A percentile compares a stretch with the other conserved stretches of the same genome.
Evolutionary conservation across 2,888 invertebrate genomes (phyloP).

Genomic region (Iphiclides podalirius): DNA sequence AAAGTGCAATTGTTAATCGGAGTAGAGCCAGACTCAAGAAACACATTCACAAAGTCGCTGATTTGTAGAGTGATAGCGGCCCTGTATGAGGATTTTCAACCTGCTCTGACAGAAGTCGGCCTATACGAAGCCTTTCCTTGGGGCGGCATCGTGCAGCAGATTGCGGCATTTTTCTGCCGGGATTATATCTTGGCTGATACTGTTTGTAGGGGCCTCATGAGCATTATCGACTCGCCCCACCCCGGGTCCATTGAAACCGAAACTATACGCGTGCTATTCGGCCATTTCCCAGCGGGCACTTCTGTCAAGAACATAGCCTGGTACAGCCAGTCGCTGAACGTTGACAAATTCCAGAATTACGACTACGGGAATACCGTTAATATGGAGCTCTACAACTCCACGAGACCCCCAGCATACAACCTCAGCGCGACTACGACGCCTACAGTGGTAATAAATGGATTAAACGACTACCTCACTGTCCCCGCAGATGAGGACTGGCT

Average conservation of each 20-base stretch:
- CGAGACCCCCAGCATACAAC: slow-evolving; percentile 42
- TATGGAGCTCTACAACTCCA: slow-evolving; percentile 35
- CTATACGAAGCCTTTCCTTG: slow-evolving; percentile 1
- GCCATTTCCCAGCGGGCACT: slow-evolving; percentile 45
- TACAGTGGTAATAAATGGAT: slow-evolving; percentile 37
- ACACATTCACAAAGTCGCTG: slow-evolving; percentile 5
- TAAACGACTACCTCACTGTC: slow-evolving; percentile 41
- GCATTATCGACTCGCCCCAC: slow-evolving; percentile 7
- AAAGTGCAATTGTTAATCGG: slow-evolving; percentile 34
- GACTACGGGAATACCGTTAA: slow-evolving; percentile 44
- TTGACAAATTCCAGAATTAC: slow-evolving; percentile 38
- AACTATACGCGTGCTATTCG: slow-evolving; percentile 33
- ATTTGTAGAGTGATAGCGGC: not conserved
- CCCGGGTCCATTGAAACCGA: slow-evolving; percentile 32
- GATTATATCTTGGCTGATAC: slow-evolving; percentile 1
- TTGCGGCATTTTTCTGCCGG: not conserved
- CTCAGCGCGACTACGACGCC: slow-evolving; percentile 40
- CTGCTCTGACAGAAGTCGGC: not conserved
- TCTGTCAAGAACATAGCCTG: slow-evolving; percentile 45
- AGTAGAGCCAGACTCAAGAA: slow-evolving; percentile 2
- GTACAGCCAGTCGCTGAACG: slow-evolving; percentile 36
- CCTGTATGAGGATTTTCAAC: slow-evolving; percentile 1
- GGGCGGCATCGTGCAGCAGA: slow-evolving; percentile 2
- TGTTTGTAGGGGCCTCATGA: not conserved
- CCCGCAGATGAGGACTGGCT: slow-evolving; percentile 37